These are phyloP conservation scores for Sanderia malayensis DNA, from an alignment of 30 jellyfish, hydroid and myxozoan genomes.

Conservation along the genomic window DNA sequence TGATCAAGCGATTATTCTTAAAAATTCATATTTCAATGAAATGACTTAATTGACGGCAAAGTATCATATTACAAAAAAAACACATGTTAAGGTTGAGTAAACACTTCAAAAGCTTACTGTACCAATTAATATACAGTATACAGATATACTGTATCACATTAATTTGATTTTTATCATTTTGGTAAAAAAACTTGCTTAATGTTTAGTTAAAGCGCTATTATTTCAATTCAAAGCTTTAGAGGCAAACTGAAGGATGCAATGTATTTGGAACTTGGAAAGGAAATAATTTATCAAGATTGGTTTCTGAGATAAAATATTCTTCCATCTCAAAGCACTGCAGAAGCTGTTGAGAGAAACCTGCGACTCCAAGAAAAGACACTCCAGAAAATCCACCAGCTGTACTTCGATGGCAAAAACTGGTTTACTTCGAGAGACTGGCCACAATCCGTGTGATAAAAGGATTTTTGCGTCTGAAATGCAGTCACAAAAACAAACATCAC, in stretches of 20 bases:
- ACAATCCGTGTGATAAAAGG: conserved; percentile 10
- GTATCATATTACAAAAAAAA: too few species aligned
- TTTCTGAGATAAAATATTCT: conserved; percentile 3
- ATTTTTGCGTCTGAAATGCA: conserved; percentile 16
- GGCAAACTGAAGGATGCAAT: too few species aligned
- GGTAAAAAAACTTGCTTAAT: neutral
- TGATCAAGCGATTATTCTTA: too few species aligned
- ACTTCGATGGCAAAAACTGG: neutral
- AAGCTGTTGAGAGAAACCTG: conserved; percentile 22
- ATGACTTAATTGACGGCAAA: too few species aligned
- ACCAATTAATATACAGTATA: too few species aligned
- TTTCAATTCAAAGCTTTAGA: neutral
- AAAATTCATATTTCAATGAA: too few species aligned
- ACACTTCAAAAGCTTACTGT: neutral
- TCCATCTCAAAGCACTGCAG: conserved; percentile 16
- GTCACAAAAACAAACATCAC: conserved; percentile 16
- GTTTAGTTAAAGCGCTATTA: too few species aligned
- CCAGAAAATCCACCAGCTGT: conserved; percentile 2
- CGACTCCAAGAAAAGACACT: conserved; percentile 16
- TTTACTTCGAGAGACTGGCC: conserved; percentile 5
- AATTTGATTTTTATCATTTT: neutral
- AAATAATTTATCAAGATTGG: neutral
- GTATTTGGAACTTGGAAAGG: too few species aligned
- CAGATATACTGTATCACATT: neutral
- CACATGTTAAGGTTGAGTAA: too few species aligned